phyloP scores from a whole-genome alignment of 2,888 invertebrate genomes.

The Apantesis nais region DNA sequence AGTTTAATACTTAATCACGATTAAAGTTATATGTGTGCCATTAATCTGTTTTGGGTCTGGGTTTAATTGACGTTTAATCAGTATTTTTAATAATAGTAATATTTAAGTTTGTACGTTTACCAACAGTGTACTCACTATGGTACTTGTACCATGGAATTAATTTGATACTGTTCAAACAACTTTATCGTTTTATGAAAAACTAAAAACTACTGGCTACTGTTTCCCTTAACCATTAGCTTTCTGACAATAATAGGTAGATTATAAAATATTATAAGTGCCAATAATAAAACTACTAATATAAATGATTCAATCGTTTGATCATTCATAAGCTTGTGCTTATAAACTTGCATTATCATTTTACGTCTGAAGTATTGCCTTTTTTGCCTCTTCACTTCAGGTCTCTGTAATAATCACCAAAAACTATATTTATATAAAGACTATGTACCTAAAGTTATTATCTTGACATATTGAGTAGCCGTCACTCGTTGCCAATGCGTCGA shows the following conservation, averaged over 20 bases:
- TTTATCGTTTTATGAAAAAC: no score
- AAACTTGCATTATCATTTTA: not conserved
- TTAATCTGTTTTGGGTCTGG: not conserved
- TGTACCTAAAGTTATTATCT: not conserved
- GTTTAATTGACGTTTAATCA: not conserved
- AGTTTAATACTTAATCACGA: not conserved
- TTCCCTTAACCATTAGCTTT: no score
- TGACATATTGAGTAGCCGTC: not conserved
- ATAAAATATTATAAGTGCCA: no score
- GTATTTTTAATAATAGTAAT: not conserved
- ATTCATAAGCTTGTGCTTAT: no score
- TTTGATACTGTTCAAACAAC: no score
- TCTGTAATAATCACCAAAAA: not conserved
- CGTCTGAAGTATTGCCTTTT: not conserved
- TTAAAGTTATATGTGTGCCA: not conserved
- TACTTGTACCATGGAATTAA: no score
- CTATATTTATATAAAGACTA: not conserved
- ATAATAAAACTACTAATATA: no score
- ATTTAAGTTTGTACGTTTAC: no score
- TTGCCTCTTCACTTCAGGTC: not conserved
- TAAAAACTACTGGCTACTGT: not conserved
- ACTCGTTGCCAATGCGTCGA: no score
- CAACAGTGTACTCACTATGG: no score
- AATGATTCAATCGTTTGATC: no score
- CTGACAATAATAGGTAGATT: no score